A percentile compares a stretch with the other conserved stretches of the same genome.
phyloP scores from a whole-genome alignment of 2,113 vertebrate genomes.

The Pomatorhinus ruficollis region DNA sequence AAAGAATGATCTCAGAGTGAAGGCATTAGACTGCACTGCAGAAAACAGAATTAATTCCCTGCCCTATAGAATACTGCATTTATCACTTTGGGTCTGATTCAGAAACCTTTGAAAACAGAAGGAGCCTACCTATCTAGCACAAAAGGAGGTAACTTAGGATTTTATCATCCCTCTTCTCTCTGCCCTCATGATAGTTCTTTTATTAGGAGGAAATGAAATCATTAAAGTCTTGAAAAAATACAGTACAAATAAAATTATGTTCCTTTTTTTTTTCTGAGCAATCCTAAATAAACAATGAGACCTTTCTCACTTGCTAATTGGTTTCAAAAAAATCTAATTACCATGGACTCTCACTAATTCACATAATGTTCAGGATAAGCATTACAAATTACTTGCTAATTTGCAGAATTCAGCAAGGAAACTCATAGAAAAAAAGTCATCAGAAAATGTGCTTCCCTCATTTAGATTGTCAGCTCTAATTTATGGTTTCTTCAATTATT shows the following conservation, averaged over 20 bases:
- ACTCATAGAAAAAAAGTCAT: neutral
- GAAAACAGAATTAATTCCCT: neutral
- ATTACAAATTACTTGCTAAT: constrained; percentile 36
- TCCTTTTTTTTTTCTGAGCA: neutral
- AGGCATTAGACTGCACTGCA: neutral
- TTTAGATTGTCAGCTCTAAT: neutral
- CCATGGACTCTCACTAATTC: constrained; percentile 17
- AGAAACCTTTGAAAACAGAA: neutral
- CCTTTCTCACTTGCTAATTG: constrained; percentile 47
- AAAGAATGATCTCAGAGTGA: neutral
- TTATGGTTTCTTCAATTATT: constrained; percentile 62
- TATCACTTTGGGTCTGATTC: neutral
- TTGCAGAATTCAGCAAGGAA: constrained; percentile 17
- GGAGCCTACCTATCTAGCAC: neutral
- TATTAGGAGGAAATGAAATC: neutral
- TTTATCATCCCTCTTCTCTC: neutral
- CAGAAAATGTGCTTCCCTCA: constrained; percentile 9
- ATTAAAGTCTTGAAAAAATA: neutral
- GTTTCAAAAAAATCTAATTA: neutral
- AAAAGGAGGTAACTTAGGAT: neutral
- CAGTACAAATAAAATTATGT: neutral
- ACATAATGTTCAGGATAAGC: neutral
- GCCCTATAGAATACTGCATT: neutral
- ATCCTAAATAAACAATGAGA: constrained; percentile 22
- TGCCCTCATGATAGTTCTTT: neutral